Conservation (phyloP, 1,140 invertebrate species). For the Cherax quadricarinatus region DNA sequence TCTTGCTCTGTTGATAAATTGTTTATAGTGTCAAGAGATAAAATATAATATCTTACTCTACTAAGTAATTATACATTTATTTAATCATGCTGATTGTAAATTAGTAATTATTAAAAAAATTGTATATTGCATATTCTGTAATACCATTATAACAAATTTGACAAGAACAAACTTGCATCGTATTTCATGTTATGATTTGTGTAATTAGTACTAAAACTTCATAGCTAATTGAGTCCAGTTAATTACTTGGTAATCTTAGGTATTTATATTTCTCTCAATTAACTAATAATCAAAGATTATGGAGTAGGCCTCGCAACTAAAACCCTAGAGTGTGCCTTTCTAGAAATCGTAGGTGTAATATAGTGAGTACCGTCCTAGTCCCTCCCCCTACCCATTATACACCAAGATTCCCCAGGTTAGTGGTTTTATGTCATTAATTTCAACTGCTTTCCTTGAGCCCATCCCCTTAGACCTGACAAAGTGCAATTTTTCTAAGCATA, state of each 20-base stretch:
- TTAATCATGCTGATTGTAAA: background rate
- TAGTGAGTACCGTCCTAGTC: background rate
- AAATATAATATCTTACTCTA: background rate
- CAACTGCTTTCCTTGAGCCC: conserved; percentile 23
- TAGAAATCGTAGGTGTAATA: background rate
- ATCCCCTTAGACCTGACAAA: background rate
- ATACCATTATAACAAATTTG: too few relatives aligned
- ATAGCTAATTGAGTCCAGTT: background rate
- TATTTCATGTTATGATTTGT: too few relatives aligned
- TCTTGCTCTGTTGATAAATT: background rate
- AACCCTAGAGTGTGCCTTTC: background rate
- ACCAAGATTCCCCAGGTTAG: conserved; percentile 45
- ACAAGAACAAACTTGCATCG: too few relatives aligned
- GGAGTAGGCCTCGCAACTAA: background rate
- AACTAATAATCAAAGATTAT: background rate
- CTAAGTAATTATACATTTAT: background rate
- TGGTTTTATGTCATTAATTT: conserved; percentile 20
- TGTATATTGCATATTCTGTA: too few relatives aligned
- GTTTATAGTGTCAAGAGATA: background rate
- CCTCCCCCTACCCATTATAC: conserved; percentile 8
- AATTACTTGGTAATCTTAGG: background rate
- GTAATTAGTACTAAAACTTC: too few relatives aligned
- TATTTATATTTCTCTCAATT: background rate
- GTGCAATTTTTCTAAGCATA: background rate
- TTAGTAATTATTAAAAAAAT: background rate